These are phyloP conservation scores for Taurulus bubalis DNA, from an alignment of 2,113 vertebrate genomes.

Conservation along the genomic window DNA sequence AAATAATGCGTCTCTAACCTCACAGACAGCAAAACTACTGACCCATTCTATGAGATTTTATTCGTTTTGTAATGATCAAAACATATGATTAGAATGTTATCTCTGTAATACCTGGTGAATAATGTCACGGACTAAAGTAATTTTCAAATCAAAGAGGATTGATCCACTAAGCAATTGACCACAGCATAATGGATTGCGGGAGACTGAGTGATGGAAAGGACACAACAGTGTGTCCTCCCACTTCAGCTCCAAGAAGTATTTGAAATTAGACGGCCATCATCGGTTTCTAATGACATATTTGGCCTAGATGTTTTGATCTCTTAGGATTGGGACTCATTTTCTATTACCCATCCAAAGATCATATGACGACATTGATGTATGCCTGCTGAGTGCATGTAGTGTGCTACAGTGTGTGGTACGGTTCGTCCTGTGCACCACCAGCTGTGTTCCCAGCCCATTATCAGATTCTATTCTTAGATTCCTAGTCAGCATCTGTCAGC, in stretches of 20 bases:
- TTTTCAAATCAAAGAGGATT: background rate
- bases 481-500: conserved; percentile 72
- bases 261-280: background rate
- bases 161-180: background rate
- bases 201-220: background rate
- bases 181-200: background rate
- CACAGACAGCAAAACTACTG: background rate
- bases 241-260: background rate
- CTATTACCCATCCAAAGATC: conserved; percentile 21
- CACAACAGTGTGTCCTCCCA: background rate
- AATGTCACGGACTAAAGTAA: background rate
- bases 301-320: background rate
- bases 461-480: conserved; percentile 73
- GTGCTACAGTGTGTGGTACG: conserved; percentile 33
- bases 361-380: conserved; percentile 30
- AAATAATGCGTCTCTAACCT: background rate
- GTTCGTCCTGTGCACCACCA: conserved; percentile 42
- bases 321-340: background rate
- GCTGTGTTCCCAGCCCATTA: conserved; percentile 62
- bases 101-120: background rate
- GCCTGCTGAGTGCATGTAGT: background rate
- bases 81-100: background rate
- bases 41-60: background rate
- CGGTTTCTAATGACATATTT: background rate
- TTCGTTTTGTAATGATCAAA: background rate